Conservation (phyloP, 2,797 vertebrate genomes). For the Falco peregrinus region DNA sequence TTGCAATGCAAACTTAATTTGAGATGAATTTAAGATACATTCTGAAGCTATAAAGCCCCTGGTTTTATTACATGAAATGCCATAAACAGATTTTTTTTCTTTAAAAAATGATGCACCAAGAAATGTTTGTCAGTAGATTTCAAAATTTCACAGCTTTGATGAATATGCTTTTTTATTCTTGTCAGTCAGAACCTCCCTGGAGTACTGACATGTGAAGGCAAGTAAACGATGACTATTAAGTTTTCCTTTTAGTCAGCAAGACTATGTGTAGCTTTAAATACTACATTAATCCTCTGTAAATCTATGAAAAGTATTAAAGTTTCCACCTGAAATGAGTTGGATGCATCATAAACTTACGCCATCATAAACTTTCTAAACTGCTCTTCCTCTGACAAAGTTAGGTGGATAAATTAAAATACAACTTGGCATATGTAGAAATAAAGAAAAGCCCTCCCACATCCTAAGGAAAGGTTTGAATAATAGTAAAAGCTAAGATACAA, state of each 20-base stretch:
- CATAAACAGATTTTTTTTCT: not conserved
- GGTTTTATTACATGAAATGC: not conserved
- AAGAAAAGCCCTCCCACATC: not conserved
- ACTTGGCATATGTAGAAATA: not conserved
- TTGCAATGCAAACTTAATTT: not conserved
- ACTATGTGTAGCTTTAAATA: not conserved
- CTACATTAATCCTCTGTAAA: not conserved
- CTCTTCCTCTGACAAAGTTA: not conserved
- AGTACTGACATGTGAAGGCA: not conserved
- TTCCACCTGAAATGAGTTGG: not conserved
- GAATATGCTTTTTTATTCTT: not conserved
- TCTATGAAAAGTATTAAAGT: not conserved
- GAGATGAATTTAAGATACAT: not conserved
- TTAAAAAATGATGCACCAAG: not conserved
- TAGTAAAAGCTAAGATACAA: not conserved
- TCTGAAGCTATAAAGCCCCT: not conserved
- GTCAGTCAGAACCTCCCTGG: not conserved
- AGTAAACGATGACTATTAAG: not conserved
- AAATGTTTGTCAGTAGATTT: not conserved
- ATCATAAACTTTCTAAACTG: not conserved
- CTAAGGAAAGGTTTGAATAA: not conserved
- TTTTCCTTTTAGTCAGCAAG: not conserved
- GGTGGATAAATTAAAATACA: not conserved
- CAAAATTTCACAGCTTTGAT: not conserved
- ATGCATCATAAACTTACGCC: not conserved